These are phyloP conservation scores for Fragum whitleyi DNA, from an alignment of 2,888 invertebrate genomes.

Conservation along the genomic window DNA sequence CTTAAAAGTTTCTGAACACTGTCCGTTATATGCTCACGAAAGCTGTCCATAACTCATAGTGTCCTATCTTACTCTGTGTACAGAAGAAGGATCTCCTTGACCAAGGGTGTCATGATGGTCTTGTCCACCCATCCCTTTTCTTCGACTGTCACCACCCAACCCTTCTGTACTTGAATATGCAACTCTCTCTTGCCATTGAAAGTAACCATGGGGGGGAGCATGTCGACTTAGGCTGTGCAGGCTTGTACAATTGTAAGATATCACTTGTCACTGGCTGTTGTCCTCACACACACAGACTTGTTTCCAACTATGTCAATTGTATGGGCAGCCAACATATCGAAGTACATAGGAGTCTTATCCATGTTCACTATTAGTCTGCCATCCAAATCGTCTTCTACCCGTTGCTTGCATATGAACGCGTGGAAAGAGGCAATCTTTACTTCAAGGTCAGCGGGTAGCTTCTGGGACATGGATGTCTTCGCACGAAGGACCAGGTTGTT, in stretches of 20 bases:
- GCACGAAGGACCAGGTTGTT: conserved; percentile 31
- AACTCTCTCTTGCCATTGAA: conserved; percentile 41
- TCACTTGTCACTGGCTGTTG: conserved; percentile 43
- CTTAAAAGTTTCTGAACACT: conserved; percentile 11
- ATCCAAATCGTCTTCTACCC: conserved; percentile 48
- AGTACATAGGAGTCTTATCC: conserved; percentile 50
- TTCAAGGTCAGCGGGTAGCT: conserved; percentile 41
- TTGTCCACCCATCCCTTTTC: conserved; percentile 44
- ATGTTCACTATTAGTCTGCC: conserved; percentile 42
- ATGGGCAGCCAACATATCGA: conserved; percentile 33
- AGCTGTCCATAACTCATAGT: conserved; percentile 40
- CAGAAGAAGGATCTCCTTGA: neutral
- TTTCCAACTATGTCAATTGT: conserved; percentile 27
- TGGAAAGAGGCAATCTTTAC: conserved; percentile 33
- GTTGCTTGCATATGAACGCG: conserved; percentile 18
- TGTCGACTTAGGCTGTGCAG: conserved; percentile 11
- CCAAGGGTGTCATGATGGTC: conserved; percentile 29
- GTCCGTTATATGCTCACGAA: conserved; percentile 38
- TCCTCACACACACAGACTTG: conserved; percentile 26
- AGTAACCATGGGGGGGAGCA: conserved; percentile 42
- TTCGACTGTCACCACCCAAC: conserved; percentile 40
- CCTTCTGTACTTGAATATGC: conserved; percentile 7
- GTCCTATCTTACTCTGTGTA: conserved; percentile 30
- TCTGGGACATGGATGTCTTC: conserved; percentile 39
- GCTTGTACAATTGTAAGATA: conserved; percentile 43